Evolutionary conservation across 2,113 vertebrate genomes (phyloP), one percentile per base, ranked within the genome.

Genomic region (Channa argus): DNA sequence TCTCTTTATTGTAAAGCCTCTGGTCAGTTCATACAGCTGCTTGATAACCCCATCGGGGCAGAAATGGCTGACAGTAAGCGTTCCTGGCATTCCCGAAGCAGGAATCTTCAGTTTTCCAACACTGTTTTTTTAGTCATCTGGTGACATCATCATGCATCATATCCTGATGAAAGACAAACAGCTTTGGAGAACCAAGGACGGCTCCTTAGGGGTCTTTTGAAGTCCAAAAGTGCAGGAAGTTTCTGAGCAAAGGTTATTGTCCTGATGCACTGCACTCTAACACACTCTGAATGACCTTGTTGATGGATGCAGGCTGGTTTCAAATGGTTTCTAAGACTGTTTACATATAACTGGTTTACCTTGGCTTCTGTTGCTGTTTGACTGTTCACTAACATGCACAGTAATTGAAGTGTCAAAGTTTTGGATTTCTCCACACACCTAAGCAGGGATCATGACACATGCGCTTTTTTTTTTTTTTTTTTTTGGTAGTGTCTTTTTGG

Each of bases 61-160:
- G 36, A 60, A 47, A 62, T 2, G 5, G 63, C 54, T 71, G 77
- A 77, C 71, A 10, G 43, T 10, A 45, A 58, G 33, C 64, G 12
- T 86, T 79, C 71, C 8, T 82, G 33, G 44, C 71, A 84, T 91
- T 86, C 86, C 83, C 70, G 44, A 51, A 5, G 63, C 56, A 59
- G 70, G 84, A 87, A 92, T 78, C 73, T 82, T 43, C 75, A 45
- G 11, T 14, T 55, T 79, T 82, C 12, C 13, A 37, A 72, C 34
- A 14, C 67, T 86, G 73, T 85, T 75, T 80, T 69, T 68, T 50
- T 33, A 38, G 56, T 76, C 51, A 56, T 59, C n/a, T 80, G 62
- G 60, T 89, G 88, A 88, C 82, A 77, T 87, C 80, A 77, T 67
- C 46, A 7, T 70, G 74, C 79, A 77, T 88, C 84, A 82, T 78